These are phyloP conservation scores for Stercorarius parasiticus DNA, from an alignment of 2,113 vertebrate species.

Conservation along the genomic window DNA sequence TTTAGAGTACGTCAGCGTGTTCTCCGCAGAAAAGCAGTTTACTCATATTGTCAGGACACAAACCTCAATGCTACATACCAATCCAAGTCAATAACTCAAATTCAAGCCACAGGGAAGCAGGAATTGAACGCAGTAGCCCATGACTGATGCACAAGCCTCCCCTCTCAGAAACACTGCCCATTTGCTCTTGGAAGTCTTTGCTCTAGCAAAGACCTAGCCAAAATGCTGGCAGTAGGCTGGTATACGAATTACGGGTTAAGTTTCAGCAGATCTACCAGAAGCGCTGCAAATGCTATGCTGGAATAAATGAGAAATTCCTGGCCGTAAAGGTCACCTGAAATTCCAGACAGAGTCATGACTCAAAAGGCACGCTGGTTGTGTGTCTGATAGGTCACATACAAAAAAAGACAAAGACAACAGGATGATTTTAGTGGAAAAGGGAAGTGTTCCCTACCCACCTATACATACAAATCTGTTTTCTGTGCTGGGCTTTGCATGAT, in stretches of 20 bases:
- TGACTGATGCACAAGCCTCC: background rate
- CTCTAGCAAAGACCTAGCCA: background rate
- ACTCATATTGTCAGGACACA: background rate
- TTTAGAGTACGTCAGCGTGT: rapidly evolving
- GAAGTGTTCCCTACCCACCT: background rate
- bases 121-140: background rate
- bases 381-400: background rate
- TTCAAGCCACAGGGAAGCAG: background rate
- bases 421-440: background rate
- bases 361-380: background rate
- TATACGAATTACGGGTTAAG: background rate
- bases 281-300: background rate
- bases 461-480: background rate
- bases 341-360: background rate
- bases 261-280: background rate
- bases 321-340: background rate
- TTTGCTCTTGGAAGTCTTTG: background rate
- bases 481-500: background rate
- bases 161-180: background rate
- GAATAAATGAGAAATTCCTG: background rate
- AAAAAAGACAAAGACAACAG: background rate
- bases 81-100: background rate
- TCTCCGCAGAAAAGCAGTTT: background rate
- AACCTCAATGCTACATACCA: background rate
- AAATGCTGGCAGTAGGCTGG: background rate